A percentile compares a stretch with the other conserved stretches of the same genome.
These are phyloP conservation scores for Pollimyrus isidori DNA, from an alignment of 2,113 vertebrate species.

Conservation along the genomic window DNA sequence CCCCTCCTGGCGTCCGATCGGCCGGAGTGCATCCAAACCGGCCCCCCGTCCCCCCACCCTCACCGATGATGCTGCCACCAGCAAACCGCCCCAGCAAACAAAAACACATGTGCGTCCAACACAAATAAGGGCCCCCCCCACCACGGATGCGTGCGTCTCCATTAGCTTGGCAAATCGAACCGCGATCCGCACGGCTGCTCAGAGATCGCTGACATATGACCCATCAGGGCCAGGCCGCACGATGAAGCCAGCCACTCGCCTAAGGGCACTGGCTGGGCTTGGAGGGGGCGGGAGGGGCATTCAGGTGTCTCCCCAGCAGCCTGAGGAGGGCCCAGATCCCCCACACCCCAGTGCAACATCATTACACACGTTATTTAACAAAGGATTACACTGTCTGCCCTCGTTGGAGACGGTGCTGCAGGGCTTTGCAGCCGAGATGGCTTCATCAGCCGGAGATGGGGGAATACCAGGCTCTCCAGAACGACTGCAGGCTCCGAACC, in stretches of 20 bases:
- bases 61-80: conserved; percentile 19
- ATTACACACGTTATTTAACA: conserved; percentile 61
- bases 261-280: conserved; percentile 44
- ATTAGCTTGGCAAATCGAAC: conserved; percentile 63
- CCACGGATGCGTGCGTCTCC: conserved; percentile 50
- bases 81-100: background rate
- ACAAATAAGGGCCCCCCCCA: conserved; percentile 34
- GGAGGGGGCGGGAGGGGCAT: conserved; percentile 37
- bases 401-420: conserved; percentile 40
- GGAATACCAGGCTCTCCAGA: conserved; percentile 3
- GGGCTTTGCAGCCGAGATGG: conserved; percentile 41
- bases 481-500: background rate
- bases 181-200: conserved; percentile 73
- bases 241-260: conserved; percentile 61
- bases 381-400: conserved; percentile 56
- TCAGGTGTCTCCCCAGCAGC: conserved; percentile 51
- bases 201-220: conserved; percentile 75
- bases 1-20: conserved; percentile 71
- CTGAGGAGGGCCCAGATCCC: conserved; percentile 51
- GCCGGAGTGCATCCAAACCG: conserved; percentile 61
- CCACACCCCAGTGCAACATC: conserved; percentile 66
- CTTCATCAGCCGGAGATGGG: conserved; percentile 53
- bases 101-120: conserved; percentile 14
- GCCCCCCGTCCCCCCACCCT: conserved; percentile 43
- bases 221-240: conserved; percentile 52